phyloP scores from a whole-genome alignment of 2,797 vertebrate genomes.

The Euphonia xanthogaster region DNA sequence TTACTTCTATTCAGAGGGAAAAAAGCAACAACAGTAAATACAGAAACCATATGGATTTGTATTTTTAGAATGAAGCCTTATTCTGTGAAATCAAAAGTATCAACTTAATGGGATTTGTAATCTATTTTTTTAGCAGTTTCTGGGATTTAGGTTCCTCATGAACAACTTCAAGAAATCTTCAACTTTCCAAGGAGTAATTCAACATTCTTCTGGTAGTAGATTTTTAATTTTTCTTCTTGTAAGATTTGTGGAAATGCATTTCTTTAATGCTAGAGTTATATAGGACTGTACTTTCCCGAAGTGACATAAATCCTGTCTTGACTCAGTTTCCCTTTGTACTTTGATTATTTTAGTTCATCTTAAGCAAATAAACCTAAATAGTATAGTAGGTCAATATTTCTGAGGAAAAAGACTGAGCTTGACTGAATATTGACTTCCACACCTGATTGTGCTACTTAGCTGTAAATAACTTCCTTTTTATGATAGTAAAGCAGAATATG shows the following conservation, averaged over 20 bases:
- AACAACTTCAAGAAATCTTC: neutral
- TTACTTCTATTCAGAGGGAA: neutral
- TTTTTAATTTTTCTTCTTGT: neutral
- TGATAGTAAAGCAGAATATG: neutral
- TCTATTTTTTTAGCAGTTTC: neutral
- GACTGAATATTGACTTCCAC: neutral
- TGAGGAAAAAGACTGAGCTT: neutral
- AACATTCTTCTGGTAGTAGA: neutral
- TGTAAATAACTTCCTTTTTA: neutral
- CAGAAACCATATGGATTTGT: neutral
- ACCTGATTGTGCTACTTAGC: neutral
- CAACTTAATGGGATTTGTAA: neutral
- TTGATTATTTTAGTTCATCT: neutral
- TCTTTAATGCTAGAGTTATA: neutral
- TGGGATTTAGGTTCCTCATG: neutral
- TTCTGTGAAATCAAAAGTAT: neutral
- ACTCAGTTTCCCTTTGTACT: neutral
- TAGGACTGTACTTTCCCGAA: neutral
- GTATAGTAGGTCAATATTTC: neutral
- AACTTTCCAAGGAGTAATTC: neutral
- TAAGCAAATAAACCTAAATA: neutral
- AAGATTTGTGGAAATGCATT: neutral
- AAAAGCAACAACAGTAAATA: neutral
- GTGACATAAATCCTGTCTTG: neutral
- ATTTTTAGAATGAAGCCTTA: neutral